Evolutionary conservation across 2,888 invertebrate species (phyloP).

Genomic region (Schizotus pectinicornis): DNA sequence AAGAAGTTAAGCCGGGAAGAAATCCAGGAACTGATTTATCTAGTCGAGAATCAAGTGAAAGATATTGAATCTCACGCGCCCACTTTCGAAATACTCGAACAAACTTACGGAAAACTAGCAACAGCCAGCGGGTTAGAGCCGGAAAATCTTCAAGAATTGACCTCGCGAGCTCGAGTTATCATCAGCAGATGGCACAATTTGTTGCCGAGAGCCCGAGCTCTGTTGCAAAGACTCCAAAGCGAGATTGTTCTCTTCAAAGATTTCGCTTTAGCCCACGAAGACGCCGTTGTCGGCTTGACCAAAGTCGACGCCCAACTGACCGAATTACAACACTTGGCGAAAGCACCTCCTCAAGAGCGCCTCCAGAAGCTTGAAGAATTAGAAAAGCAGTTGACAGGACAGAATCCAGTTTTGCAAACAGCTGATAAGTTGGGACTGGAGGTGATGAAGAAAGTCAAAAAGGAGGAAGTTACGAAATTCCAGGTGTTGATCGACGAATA

Average conservation of each 20-base stretch:
- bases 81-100: constrained; percentile 70
- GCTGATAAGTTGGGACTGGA: constrained; percentile 68
- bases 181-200: constrained; percentile 72
- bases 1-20: constrained; percentile 65
- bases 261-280: constrained; percentile 74
- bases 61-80: constrained; percentile 64
- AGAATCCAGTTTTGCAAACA: constrained; percentile 61
- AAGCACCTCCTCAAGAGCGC: constrained; percentile 56
- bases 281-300: constrained; percentile 72
- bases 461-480: constrained; percentile 63
- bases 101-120: constrained; percentile 72
- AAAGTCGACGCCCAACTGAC: constrained; percentile 76
- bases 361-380: constrained; percentile 61
- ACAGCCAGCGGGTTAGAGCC: constrained; percentile 73
- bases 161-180: constrained; percentile 64
- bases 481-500: constrained; percentile 71
- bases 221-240: constrained; percentile 64
- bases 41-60: constrained; percentile 62
- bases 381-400: constrained; percentile 64
- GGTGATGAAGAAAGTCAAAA: constrained; percentile 65
- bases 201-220: constrained; percentile 64
- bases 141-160: constrained; percentile 69
- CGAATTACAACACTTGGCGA: constrained; percentile 68
- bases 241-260: constrained; percentile 69
- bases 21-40: constrained; percentile 64